These are phyloP conservation scores for Beroe ovata DNA, from an alignment of 37 sponge, comb jelly and placozoan genomes.

Conservation along the genomic window DNA sequence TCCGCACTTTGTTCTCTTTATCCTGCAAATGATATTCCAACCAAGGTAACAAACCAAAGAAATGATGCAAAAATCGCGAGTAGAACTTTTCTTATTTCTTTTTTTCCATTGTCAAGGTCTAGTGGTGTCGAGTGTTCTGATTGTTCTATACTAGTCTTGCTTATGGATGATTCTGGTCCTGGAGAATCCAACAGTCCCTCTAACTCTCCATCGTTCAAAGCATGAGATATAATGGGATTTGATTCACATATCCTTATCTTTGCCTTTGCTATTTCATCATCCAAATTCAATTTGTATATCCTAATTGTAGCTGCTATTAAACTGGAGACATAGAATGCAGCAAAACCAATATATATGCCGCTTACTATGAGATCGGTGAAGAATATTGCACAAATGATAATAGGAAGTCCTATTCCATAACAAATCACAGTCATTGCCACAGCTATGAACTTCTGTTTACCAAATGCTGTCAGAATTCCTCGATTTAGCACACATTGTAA, in stretches of 20 bases:
- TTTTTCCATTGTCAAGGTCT: not conserved
- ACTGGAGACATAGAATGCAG: not conserved
- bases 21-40: not conserved
- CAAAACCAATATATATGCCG: not conserved
- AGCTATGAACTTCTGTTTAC: slow-evolving; percentile 7
- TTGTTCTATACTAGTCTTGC: not conserved
- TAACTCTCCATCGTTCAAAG: not conserved
- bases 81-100: slow-evolving; percentile 28
- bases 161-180: not conserved
- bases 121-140: too few species aligned
- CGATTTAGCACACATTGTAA: not conserved
- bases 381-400: not conserved
- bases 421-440: not conserved
- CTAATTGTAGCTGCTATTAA: not conserved
- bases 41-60: not conserved
- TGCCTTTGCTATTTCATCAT: not conserved
- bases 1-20: too few species aligned
- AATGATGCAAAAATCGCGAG: not conserved
- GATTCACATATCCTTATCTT: not conserved
- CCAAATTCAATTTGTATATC: not conserved
- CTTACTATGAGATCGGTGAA: not conserved
- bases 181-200: not conserved
- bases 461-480: slow-evolving; percentile 2
- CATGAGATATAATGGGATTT: too few species aligned
- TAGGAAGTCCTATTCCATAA: slow-evolving; percentile 7